Base-by-base conservation (phyloP, 2,797 vertebrate species). In the Phalloptychus januarius region DNA sequence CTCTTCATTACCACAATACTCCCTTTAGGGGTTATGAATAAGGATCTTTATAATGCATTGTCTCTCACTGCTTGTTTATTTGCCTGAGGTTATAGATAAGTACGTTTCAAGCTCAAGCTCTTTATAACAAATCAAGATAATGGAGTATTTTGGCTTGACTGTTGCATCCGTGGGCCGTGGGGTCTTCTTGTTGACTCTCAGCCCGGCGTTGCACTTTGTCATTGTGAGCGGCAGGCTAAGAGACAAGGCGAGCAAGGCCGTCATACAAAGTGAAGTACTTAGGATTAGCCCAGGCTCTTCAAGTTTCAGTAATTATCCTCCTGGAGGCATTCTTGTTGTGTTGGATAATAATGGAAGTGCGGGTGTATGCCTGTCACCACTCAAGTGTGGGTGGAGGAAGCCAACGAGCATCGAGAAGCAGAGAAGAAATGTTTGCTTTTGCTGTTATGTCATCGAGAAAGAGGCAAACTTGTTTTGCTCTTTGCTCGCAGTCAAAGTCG, bases 231-330 rank as follows among this genome's bases (percentile, higher is more conserved):
- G 92, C 93, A 90, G 93, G 75, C 87, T 92, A 91, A 90, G 89
- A 95, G 94, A 94, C 94, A 94, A 44, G 92, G 92, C 93, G 85
- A 93, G 91, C 86, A 74, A 94, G 93, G 88, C 92, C 93, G 92
- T 93, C 92, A 90, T 93, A 95, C 92, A 93, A 93, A 95, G 94
- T 95, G 94, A 94, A 95, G 94, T 95, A 93, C 93, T 94, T 93
- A 93, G 94, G 95, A 95, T 95, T 95, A 95, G 92, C 92, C 90
- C 87, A 82, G 91, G 93, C 93, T 95, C 94, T 95, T 95, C 93
- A 95, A 95, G 93, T 94, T 94, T 95, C 93, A 94, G 93, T 94
- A 96, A 96, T 96, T 95, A 95, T 96, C 94, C 93, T 93, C 90
- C 94, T 91, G 91, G 86, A 94, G 93, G 93, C 93, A 94, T 95